phyloP scores from a whole-genome alignment of 2,888 invertebrate species.

The Acanthopleura granulata region DNA sequence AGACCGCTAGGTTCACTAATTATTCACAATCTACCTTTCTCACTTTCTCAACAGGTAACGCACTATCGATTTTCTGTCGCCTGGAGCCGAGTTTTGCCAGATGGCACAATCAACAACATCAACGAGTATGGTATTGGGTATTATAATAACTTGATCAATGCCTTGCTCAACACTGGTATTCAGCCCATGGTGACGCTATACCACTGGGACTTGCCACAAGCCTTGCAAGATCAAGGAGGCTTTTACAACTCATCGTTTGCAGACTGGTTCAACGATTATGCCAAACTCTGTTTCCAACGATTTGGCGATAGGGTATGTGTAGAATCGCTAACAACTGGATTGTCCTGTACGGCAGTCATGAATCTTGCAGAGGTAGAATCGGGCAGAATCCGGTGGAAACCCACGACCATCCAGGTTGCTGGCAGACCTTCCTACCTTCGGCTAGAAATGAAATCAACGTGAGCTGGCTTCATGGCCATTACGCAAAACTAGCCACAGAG shows the following conservation, averaged over 20 bases:
- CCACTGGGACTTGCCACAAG: slow-evolving; percentile 70
- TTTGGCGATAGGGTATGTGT: slow-evolving; percentile 67
- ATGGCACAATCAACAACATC: slow-evolving; percentile 70
- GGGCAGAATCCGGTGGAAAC: too few relatives aligned
- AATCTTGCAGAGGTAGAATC: too few relatives aligned
- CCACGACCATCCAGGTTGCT: too few relatives aligned
- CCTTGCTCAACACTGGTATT: slow-evolving; percentile 75
- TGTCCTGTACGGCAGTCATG: too few relatives aligned
- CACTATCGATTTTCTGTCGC: slow-evolving; percentile 73
- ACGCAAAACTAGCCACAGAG: too few relatives aligned
- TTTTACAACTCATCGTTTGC: slow-evolving; percentile 53
- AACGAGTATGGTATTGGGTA: slow-evolving; percentile 81
- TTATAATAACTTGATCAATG: slow-evolving; percentile 83
- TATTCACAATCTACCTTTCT: too few relatives aligned
- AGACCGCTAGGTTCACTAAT: too few relatives aligned
- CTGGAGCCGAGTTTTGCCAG: slow-evolving; percentile 83
- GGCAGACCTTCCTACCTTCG: too few relatives aligned
- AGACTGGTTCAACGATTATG: slow-evolving; percentile 67
- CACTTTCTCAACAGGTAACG: background rate
- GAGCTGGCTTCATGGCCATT: too few relatives aligned
- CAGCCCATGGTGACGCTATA: slow-evolving; percentile 75
- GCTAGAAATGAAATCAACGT: too few relatives aligned
- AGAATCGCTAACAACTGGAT: too few relatives aligned
- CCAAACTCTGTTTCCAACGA: slow-evolving; percentile 62
- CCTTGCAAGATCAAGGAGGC: slow-evolving; percentile 68